These are phyloP conservation scores for Drosophila grimshawi DNA, from an alignment of 1,140 invertebrate species.

Conservation along the genomic window DNA sequence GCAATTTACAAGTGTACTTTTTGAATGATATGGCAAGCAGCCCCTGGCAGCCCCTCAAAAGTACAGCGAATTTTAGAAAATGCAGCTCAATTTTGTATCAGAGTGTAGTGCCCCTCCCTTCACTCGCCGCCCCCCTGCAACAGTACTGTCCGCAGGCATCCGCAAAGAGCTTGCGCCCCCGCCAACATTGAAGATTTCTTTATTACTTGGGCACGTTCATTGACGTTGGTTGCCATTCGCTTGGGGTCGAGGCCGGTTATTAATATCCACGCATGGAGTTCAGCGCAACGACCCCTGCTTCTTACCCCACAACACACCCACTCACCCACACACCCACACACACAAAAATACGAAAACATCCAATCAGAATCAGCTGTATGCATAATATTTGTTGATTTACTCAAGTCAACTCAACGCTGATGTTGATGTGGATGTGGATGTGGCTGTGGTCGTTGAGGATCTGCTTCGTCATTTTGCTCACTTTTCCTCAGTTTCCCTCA, in stretches of 20 bases:
- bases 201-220: slow-evolving; percentile 81
- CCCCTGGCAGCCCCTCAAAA: neutral
- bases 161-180: slow-evolving; percentile 59
- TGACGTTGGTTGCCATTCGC: slow-evolving; percentile 33
- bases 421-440: slow-evolving; percentile 17
- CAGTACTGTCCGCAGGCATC: slow-evolving; percentile 34
- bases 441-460: slow-evolving; percentile 43
- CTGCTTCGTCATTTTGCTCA: slow-evolving; percentile 63
- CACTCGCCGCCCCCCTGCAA: slow-evolving; percentile 16
- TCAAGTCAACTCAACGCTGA: slow-evolving; percentile 22
- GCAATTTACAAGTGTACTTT: no score
- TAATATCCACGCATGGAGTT: slow-evolving; percentile 79
- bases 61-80: no score
- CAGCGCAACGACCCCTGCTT: slow-evolving; percentile 45
- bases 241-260: slow-evolving; percentile 83
- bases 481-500: slow-evolving; percentile 3
- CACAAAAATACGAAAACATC: slow-evolving; percentile 23
- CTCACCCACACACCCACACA: slow-evolving; percentile 15
- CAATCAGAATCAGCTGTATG: slow-evolving; percentile 77
- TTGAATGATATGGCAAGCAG: no score
- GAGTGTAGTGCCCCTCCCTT: neutral
- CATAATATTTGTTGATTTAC: slow-evolving; percentile 78
- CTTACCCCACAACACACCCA: slow-evolving; percentile 4
- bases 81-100: no score
- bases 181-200: slow-evolving; percentile 76